Evolutionary conservation across 2,888 invertebrate genomes (phyloP).

Genomic region (Malachius bipustulatus): DNA sequence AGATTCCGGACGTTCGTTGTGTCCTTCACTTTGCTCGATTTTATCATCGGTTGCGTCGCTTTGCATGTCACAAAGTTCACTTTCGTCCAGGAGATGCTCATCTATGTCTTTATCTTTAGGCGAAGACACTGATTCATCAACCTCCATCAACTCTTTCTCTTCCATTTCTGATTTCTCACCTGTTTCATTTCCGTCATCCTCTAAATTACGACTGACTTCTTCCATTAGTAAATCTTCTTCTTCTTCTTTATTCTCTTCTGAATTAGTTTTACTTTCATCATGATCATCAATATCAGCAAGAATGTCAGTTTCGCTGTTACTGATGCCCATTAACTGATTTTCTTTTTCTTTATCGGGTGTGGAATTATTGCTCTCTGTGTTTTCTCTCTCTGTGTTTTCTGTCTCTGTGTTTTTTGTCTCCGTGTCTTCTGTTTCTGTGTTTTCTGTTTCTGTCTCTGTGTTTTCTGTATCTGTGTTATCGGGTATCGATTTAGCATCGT

Average conservation of each 20-base stretch:
- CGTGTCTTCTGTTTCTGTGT: constrained; percentile 9
- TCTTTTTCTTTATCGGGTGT: constrained; percentile 1
- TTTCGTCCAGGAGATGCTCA: too few relatives aligned
- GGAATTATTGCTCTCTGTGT: neutral
- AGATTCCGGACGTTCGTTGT: neutral
- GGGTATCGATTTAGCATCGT: neutral
- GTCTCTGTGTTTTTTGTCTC: neutral
- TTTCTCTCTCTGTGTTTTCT: constrained; percentile 1
- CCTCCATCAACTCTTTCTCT: too few relatives aligned
- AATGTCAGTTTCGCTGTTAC: neutral
- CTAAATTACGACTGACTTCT: too few relatives aligned
- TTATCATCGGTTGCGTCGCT: neutral
- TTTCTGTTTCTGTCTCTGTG: constrained; percentile 3
- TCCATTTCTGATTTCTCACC: constrained; percentile 7
- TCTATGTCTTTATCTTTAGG: too few relatives aligned
- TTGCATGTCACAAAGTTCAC: too few relatives aligned
- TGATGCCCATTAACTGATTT: neutral
- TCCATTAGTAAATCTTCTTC: neutral
- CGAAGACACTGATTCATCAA: too few relatives aligned
- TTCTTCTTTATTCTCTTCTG: neutral
- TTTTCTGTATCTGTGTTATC: constrained; percentile 3
- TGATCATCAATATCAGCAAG: neutral
- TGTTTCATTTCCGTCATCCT: too few relatives aligned
- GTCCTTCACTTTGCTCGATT: too few relatives aligned
- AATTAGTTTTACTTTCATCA: neutral